These are phyloP conservation scores for Parnassius glacialis DNA, from an alignment of 2,888 invertebrate species.

Conservation along the genomic window DNA sequence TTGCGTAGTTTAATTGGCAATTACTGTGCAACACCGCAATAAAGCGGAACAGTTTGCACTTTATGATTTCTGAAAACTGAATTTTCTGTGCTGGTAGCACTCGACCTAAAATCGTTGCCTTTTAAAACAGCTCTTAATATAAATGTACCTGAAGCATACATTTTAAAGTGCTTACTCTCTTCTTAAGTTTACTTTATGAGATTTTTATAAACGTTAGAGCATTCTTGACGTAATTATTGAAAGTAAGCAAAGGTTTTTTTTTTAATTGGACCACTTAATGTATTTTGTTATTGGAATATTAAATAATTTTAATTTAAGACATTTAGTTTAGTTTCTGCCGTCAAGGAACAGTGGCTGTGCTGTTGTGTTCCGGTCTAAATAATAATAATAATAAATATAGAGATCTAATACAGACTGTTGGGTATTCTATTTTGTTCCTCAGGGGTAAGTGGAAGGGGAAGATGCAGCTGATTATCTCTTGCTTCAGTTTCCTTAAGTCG, in stretches of 20 bases:
- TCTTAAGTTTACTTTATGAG: constrained; percentile 15
- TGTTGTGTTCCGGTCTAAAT: too few relatives aligned
- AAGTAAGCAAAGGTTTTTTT: constrained; percentile 1
- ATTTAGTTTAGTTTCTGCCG: too few relatives aligned
- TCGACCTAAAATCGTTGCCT: constrained; percentile 20
- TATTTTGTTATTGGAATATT: too few relatives aligned
- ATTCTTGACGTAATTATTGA: constrained; percentile 16
- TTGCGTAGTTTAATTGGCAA: constrained; percentile 21
- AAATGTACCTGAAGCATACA: constrained; percentile 12
- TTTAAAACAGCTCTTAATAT: constrained; percentile 18
- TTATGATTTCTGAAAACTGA: constrained; percentile 15
- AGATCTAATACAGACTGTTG: too few relatives aligned
- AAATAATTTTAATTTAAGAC: too few relatives aligned
- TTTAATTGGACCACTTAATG: too few relatives aligned
- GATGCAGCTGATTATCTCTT: too few relatives aligned
- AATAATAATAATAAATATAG: too few relatives aligned
- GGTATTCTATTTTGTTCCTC: too few relatives aligned
- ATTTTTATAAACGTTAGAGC: constrained; percentile 14
- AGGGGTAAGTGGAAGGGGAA: too few relatives aligned
- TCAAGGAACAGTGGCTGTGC: too few relatives aligned
- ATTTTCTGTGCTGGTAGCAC: constrained; percentile 11
- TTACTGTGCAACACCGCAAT: constrained; percentile 1
- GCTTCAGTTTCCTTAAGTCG: too few relatives aligned
- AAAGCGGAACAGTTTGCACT: background rate
- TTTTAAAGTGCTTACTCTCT: constrained; percentile 15